A percentile compares a stretch with the other conserved stretches of the same genome.
Conservation (phyloP, 2,797 vertebrate genomes). For the Myotis daubentonii region DNA sequence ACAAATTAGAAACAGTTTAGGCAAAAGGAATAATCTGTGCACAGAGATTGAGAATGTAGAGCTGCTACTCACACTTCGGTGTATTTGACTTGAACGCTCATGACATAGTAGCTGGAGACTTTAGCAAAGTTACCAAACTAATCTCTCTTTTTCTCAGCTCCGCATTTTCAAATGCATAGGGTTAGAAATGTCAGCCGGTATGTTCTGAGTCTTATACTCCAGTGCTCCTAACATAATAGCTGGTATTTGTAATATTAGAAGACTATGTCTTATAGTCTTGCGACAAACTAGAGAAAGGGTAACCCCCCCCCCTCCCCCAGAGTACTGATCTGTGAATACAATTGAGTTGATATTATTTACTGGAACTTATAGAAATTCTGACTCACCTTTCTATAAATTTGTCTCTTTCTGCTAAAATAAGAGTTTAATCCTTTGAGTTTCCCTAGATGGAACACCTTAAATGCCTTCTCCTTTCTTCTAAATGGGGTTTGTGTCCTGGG, state of each 20-base stretch:
- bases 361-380: not conserved
- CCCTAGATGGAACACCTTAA: not conserved
- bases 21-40: not conserved
- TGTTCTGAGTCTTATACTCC: not conserved
- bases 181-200: not conserved
- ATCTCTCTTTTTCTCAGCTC: not conserved
- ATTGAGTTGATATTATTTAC: not conserved
- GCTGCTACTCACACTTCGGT: not conserved
- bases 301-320: not conserved
- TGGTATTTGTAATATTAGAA: not conserved
- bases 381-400: not conserved
- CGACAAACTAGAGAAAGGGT: not conserved
- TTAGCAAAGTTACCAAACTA: not conserved
- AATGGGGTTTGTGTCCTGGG: not conserved
- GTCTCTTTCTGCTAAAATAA: not conserved
- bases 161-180: not conserved
- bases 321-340: not conserved
- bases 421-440: not conserved
- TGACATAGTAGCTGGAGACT: not conserved
- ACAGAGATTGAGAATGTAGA: not conserved
- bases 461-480: not conserved
- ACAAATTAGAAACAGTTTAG: not conserved
- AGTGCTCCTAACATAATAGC: not conserved
- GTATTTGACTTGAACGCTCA: not conserved
- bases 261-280: not conserved